Base-by-base conservation (phyloP, 2,797 vertebrate species). In the Myotis pilosus region DNA sequence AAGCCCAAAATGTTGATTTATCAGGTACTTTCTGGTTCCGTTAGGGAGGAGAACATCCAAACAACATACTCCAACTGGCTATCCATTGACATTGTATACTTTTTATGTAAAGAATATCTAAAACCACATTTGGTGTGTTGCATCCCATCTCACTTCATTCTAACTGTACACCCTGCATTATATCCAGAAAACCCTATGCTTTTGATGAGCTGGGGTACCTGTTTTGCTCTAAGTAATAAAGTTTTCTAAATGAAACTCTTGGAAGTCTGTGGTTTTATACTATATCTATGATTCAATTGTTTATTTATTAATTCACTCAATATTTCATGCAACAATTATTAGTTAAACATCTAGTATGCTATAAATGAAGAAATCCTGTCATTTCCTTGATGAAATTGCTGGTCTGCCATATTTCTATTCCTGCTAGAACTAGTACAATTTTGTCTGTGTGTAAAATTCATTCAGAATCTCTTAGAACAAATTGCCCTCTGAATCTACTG, bases 51-150 rank as follows among this genome's bases (percentile, higher is more conserved):
- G 47, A 89, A 60, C 0, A 19, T 90, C 4, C n/a, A 94, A 87
- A 95, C 28, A 82, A 47, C 87, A 95, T 53, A 86, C 88, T 94
- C 41, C 66, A 95, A 96, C 78, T 74, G 71, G 33, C 4, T 41
- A 41, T 60, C 64, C 55, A 36, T 91, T 88, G 87, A 47, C 55
- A 49, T 17, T n/a, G 74, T 74, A 51, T 87, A 76, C 62, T 57
- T 85, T 93, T 76, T 81, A 75, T 25, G 25, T 71, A 90, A 83
- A 89, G 22, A 78, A 74, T 75, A 75, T 33, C 66, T 78, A 33
- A 71, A 86, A 72, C 51, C 33, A 44, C 23, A 76, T 47, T 62
- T 51, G 57, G 55, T 49, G 33, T 7, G n/a, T 16, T 66, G 30
- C 8, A 30, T 81, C 6, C 68, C 44, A 33, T 89, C n/a, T 87